These are phyloP conservation scores for Anomalospiza imberbis DNA, from an alignment of 2,797 vertebrate genomes.

Conservation along the genomic window DNA sequence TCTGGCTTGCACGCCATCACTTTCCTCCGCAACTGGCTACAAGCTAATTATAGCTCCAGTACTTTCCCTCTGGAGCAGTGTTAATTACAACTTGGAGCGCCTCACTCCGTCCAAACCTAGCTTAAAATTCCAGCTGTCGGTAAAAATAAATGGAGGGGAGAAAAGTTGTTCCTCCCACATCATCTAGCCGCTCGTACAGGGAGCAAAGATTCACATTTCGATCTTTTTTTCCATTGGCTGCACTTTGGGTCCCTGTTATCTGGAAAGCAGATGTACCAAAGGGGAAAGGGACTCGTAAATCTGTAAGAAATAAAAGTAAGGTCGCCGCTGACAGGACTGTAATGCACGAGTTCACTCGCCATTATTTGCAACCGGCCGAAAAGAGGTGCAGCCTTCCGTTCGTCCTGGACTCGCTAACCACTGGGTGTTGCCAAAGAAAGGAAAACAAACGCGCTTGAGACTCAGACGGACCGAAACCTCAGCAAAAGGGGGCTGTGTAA, in stretches of 20 bases:
- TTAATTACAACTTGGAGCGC: neutral
- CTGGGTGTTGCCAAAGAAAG: neutral
- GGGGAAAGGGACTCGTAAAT: neutral
- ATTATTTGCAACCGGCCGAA: slow-evolving; percentile 23
- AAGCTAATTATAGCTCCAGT: neutral
- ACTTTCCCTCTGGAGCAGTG: neutral
- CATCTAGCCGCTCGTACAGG: neutral
- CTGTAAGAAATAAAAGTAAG: neutral
- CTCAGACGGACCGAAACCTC: neutral
- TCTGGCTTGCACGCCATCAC: neutral
- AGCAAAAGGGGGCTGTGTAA: neutral
- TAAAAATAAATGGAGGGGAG: neutral
- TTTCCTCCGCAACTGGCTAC: neutral
- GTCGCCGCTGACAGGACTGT: neutral
- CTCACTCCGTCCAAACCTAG: neutral
- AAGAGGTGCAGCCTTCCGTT: slow-evolving; percentile 5
- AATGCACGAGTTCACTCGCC: neutral
- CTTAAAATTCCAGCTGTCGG: neutral
- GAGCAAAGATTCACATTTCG: neutral
- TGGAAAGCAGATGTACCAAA: neutral
- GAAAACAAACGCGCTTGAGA: neutral
- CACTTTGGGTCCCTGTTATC: neutral
- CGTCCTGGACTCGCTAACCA: neutral
- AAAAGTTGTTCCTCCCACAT: neutral
- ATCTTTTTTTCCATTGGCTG: neutral